These are phyloP conservation scores for Otocyon megalotis DNA, from an alignment of 2,113 vertebrate genomes.

Conservation along the genomic window DNA sequence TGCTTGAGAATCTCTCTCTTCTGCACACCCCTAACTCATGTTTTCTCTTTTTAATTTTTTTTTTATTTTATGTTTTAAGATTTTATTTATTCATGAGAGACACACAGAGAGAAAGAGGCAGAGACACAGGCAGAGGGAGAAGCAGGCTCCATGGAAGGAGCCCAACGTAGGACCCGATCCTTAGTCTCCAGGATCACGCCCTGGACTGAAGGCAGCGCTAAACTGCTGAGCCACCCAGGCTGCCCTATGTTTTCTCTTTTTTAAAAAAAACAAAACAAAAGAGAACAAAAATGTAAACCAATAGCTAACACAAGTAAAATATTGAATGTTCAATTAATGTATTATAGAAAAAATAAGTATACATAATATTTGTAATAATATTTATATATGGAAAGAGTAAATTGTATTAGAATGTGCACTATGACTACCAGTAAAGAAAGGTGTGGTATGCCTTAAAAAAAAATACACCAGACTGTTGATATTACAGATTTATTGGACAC, in stretches of 20 bases:
- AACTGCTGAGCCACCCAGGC: no score
- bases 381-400: not conserved
- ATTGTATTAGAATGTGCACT: not conserved
- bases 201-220: no score
- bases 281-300: not conserved
- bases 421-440: not conserved
- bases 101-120: no score
- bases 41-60: not conserved
- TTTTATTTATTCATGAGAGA: no score
- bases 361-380: not conserved
- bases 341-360: not conserved
- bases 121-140: no score
- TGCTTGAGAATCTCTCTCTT: not conserved
- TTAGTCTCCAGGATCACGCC: no score
- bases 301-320: not conserved
- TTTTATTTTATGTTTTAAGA: no score
- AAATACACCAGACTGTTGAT: not conserved
- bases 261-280: not conserved
- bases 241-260: not conserved
- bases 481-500: not conserved
- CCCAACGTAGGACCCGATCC: no score
- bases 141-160: no score
- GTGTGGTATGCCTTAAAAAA: not conserved
- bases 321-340: not conserved
- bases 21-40: not conserved